phyloP scores from a whole-genome alignment of 2,888 invertebrate species.

The Pyrgus malvae region DNA sequence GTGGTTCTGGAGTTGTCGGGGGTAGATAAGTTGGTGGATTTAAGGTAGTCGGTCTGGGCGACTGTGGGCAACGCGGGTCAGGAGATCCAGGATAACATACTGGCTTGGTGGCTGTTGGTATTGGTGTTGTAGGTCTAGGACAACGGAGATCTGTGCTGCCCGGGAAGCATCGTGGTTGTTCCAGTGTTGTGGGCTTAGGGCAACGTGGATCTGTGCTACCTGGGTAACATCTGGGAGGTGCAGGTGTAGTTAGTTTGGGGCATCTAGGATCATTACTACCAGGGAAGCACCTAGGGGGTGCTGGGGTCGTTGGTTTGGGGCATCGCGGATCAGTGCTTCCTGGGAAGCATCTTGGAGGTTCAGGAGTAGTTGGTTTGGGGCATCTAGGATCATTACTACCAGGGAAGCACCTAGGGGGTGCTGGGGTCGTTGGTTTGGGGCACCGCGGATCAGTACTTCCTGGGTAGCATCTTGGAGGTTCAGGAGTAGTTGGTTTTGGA shows the following conservation, averaged over 20 bases:
- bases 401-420: slow-evolving; percentile 34
- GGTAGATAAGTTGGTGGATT: slow-evolving; percentile 36
- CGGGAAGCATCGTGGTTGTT: slow-evolving; percentile 37
- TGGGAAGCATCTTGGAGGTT: slow-evolving; percentile 40
- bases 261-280: slow-evolving; percentile 38
- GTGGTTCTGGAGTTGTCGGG: slow-evolving; percentile 34
- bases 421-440: slow-evolving; percentile 36
- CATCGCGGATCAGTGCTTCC: slow-evolving; percentile 45
- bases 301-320: slow-evolving; percentile 33
- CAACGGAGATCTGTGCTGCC: slow-evolving; percentile 43
- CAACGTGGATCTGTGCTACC: slow-evolving; percentile 34
- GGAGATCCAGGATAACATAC: slow-evolving; percentile 39
- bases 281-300: slow-evolving; percentile 35
- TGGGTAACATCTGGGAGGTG: slow-evolving; percentile 31
- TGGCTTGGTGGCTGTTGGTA: slow-evolving; percentile 14
- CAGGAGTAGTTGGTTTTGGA: slow-evolving; percentile 22
- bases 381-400: slow-evolving; percentile 39
- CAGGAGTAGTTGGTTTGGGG: slow-evolving; percentile 35
- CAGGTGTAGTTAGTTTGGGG: slow-evolving; percentile 36
- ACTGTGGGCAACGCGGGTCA: slow-evolving; percentile 37
- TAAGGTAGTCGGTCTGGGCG: neutral
- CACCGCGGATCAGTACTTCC: slow-evolving; percentile 49
- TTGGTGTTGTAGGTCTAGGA: slow-evolving; percentile 31
- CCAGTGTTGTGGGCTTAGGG: slow-evolving; percentile 37
- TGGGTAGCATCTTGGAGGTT: slow-evolving; percentile 42